Evolutionary conservation across 1,140 invertebrate species (phyloP), one percentile per base, ranked within the genome.

Genomic region (Daktulosphaira vitifoliae): DNA sequence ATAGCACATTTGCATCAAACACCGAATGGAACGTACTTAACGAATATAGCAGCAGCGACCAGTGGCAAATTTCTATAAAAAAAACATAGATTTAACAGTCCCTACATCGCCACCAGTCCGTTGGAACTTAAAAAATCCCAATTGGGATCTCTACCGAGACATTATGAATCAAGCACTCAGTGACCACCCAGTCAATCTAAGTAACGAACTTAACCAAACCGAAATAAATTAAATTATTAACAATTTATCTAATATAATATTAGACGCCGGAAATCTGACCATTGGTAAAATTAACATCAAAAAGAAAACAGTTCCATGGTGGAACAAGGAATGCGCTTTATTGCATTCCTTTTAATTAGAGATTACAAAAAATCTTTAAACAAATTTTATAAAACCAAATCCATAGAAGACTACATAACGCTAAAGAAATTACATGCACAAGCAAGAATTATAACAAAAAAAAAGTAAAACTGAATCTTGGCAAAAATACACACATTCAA

Each of bases 241-340:
- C 50, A 29, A 33, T 29, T 33, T 29, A n/a, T 53, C 51, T 39
- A 39, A 53, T 18, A 39, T 53, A 3, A 53, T 38, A 53, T 39
- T 39, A 39, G 5, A 53, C 0, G 33, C 33, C 20, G 18, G n/a
- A 2, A 53, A 52, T 20, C 26, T 52, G 16, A 37, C 50, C 11
- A 53, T 53, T 6, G 51, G 51, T 3, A 53, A 53, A 53, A 53
- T 16, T 5, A 53, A 53, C 38, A 38, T 22, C 51, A 53, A 4
- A 38, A 53, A 53, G 11, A 53, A 53, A 38, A 38, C 20, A 23
- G 51, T 53, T 7, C 18, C 51, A 15, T 53, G 51, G 33, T 53
- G 29, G 51, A 53, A 53, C 18, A 53, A 23, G 51, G 18, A 53
- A 39, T 53, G 51, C 7, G 22, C n/a, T n/a, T 13, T 18, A 15